Evolutionary conservation across 2,113 vertebrate genomes (phyloP).

Genomic region (Cranoglanis bouderius): DNA sequence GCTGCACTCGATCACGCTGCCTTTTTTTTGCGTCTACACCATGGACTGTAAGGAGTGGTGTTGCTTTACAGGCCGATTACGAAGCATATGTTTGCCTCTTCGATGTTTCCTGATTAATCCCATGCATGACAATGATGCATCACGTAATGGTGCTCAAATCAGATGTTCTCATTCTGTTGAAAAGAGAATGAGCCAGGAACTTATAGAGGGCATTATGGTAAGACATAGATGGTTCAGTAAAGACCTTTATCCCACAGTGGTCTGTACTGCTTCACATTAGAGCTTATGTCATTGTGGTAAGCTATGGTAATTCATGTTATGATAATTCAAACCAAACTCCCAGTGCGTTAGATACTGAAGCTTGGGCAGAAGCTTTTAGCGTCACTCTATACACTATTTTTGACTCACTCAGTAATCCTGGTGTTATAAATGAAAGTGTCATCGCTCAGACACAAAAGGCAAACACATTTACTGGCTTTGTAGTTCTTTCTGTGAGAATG

Average conservation of each 20-base stretch:
- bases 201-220: background rate
- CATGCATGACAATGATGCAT: slow-evolving; percentile 24
- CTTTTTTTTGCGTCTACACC: slow-evolving; percentile 49
- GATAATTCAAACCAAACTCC: background rate
- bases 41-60: slow-evolving; percentile 16
- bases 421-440: background rate
- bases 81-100: slow-evolving; percentile 22
- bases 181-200: slow-evolving; percentile 5
- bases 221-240: background rate
- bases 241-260: background rate
- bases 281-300: slow-evolving; percentile 11
- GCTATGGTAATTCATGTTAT: background rate
- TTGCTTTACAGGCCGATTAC: background rate
- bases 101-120: slow-evolving; percentile 27
- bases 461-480: background rate
- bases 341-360: background rate
- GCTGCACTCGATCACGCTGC: slow-evolving; percentile 62
- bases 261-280: background rate
- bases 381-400: background rate
- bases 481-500: background rate
- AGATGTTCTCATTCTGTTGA: background rate
- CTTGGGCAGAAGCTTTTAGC: background rate
- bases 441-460: background rate
- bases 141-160: background rate
- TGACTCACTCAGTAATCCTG: background rate